Base-by-base conservation (phyloP, 2,888 invertebrate species). In the Platerodrilus igneus region DNA sequence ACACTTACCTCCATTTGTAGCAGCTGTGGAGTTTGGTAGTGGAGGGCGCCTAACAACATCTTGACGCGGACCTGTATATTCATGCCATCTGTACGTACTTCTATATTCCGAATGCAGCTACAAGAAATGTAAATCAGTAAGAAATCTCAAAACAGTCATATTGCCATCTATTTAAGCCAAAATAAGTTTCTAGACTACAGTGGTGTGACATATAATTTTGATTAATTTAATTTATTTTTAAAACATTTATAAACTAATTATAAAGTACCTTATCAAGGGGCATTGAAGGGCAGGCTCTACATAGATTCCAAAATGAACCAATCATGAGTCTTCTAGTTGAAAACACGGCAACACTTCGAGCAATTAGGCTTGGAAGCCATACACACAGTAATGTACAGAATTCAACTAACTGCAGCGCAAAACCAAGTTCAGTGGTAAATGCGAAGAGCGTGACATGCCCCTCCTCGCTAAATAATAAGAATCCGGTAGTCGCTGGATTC, bases 261-360 rank as follows among this genome's bases (percentile, higher is more conserved):
- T 4, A 9, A 29, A 47, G 74, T 75, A 92, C 92, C 90, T 91
- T 91, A 79, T 91, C 92, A 70, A 90, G 86, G 72, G 91, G 90
- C 89, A 91, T 89, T 75, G 90, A 89, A 71, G 91, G 92, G 78
- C 92, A 92, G 78, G 91, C 89, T 75, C 91, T 86, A 77, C 92
- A 92, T 77, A 92, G 77, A 77, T 91, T 92, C 90, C 91, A 91
- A 78, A 92, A 91, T 78, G 91, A 90, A 75, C 91, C 91, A 79
- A 92, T 91, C 92, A 92, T 92, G 77, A 76, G 76, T 64, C 62
- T 60, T 50, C 11, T 46, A 60, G 60, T 50, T 51, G 34, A 42
- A 29, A 43, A 40, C 50, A 52, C 52, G 38, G 47, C 36, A 42
- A 52, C 47, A 47, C 41, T 43, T 36, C 47, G 51, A 44, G 37